phyloP scores from a whole-genome alignment of 2,113 vertebrate genomes.

The Anolis carolinensis region DNA sequence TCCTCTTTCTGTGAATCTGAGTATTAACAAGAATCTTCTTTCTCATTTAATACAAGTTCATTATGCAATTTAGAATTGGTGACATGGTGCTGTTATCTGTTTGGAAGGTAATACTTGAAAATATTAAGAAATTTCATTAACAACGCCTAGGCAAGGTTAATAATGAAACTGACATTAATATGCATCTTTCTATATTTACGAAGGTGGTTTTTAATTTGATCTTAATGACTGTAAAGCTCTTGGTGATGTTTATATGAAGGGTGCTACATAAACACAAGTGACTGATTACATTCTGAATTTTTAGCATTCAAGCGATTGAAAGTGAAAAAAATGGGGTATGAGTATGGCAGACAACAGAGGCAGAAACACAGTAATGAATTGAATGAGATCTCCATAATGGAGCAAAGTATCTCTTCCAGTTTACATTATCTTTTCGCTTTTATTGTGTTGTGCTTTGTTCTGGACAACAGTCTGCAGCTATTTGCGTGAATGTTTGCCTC shows the following conservation, averaged over 20 bases:
- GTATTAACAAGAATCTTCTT: no score
- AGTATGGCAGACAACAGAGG: not conserved
- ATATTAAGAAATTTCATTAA: constrained; percentile 32
- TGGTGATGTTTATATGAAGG: constrained; percentile 37
- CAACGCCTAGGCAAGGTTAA: constrained; percentile 30
- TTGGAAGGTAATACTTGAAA: constrained; percentile 22
- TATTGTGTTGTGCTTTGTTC: not conserved
- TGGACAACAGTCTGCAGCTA: not conserved
- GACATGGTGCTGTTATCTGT: not conserved
- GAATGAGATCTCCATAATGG: constrained; percentile 10
- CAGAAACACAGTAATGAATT: not conserved
- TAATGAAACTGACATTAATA: constrained; percentile 51
- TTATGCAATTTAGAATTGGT: not conserved
- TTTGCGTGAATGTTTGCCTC: no score
- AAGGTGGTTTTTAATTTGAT: constrained; percentile 57
- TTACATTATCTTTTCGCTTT: not conserved
- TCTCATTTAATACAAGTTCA: not conserved
- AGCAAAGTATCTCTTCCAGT: not conserved
- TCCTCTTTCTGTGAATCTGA: no score
- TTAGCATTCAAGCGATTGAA: constrained; percentile 18
- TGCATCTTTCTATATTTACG: constrained; percentile 46
- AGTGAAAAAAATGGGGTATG: not conserved
- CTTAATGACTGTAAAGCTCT: constrained; percentile 51
- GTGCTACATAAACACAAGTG: constrained; percentile 32
- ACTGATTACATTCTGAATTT: constrained; percentile 39